A percentile compares a stretch with the other conserved stretches of the same genome.
phyloP scores from a whole-genome alignment of 1,140 invertebrate genomes.

The Rhynchophorus ferrugineus region DNA sequence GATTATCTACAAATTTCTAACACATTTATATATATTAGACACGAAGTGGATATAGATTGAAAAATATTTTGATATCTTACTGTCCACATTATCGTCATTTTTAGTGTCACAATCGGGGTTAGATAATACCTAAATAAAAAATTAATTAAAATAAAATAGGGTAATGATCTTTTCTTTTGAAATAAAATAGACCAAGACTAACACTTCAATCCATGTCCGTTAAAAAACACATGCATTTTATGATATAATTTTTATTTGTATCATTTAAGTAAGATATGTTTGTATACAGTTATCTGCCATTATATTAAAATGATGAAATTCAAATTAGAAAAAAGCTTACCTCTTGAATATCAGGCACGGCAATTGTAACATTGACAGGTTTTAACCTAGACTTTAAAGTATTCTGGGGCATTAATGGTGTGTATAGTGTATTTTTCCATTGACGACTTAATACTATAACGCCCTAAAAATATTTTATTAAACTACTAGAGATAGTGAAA shows the following conservation, averaged over 20 bases:
- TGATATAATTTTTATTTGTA: no score
- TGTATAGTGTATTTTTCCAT: conserved; percentile 95
- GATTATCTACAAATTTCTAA: neutral
- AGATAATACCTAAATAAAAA: conserved; percentile 24
- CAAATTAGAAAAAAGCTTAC: conserved; percentile 41
- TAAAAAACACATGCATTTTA: no score
- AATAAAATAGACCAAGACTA: neutral
- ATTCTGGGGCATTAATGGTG: conserved; percentile 82
- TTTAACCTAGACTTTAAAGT: conserved; percentile 79
- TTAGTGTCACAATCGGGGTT: conserved; percentile 20
- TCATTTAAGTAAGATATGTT: no score
- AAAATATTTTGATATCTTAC: conserved; percentile 17
- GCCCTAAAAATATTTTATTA: conserved; percentile 55
- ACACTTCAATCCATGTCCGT: no score
- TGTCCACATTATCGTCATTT: conserved; percentile 14
- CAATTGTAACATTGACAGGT: conserved; percentile 81
- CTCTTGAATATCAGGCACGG: conserved; percentile 74
- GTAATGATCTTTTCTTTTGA: conserved; percentile 5
- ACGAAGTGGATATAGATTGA: neutral
- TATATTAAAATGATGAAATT: neutral
- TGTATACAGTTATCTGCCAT: no score
- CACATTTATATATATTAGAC: conserved; percentile 5
- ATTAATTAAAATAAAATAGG: conserved; percentile 3
- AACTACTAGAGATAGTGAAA: neutral
- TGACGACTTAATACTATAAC: conserved; percentile 86